Evolutionary conservation across 2,797 vertebrate species (phyloP).

Genomic region (Crocodylus rhombifer): DNA sequence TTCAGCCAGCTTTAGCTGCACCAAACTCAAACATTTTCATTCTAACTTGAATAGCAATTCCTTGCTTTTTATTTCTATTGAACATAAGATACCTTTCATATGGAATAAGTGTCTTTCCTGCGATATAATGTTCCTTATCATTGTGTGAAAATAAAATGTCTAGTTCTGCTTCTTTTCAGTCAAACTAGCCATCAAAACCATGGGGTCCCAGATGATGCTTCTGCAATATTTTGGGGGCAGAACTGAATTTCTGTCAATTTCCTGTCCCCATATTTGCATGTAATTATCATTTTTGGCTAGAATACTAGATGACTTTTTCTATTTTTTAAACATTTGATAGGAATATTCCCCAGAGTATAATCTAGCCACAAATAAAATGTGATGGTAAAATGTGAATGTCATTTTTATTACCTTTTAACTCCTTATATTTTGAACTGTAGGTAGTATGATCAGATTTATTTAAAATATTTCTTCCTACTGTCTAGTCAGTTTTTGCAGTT

Average conservation of each 20-base stretch:
- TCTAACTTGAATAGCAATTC: not conserved
- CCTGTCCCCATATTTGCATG: not conserved
- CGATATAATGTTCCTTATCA: not conserved
- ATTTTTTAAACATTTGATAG: not conserved
- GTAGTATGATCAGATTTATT: not conserved
- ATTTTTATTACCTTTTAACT: not conserved
- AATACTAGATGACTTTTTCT: not conserved
- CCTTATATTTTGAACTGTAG: not conserved
- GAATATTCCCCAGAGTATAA: not conserved
- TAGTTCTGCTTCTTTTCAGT: not conserved
- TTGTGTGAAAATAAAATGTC: not conserved
- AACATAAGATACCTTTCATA: not conserved
- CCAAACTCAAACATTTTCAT: not conserved
- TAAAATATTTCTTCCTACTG: not conserved
- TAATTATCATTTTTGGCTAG: not conserved
- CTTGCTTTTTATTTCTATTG: not conserved
- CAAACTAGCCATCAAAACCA: not conserved
- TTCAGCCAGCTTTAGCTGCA: not conserved
- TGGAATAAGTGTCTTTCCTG: not conserved
- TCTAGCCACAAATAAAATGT: not conserved
- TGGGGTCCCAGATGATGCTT: not conserved
- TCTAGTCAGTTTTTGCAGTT: not conserved
- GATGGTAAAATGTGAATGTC: not conserved
- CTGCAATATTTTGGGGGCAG: not conserved
- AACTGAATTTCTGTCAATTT: not conserved